Conservation (phyloP, 2,888 invertebrate genomes). For the Herminia tarsipennalis region DNA sequence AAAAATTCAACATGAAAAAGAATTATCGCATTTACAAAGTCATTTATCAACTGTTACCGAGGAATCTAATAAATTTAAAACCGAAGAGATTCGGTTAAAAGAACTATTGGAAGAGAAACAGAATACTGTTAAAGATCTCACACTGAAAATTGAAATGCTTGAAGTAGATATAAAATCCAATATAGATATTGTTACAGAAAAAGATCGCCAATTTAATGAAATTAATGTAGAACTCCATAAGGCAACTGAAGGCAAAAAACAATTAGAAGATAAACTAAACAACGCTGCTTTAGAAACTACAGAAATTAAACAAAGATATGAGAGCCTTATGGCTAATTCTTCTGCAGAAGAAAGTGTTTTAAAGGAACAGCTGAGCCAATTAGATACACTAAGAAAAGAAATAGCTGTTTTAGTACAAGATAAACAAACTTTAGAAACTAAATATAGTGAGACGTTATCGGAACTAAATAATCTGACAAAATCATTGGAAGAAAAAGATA, state of each 20-base stretch:
- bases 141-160: constrained; percentile 74
- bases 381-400: constrained; percentile 70
- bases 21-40: constrained; percentile 64
- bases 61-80: constrained; percentile 61
- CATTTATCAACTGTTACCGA: constrained; percentile 58
- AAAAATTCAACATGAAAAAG: constrained; percentile 71
- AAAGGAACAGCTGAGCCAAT: constrained; percentile 68
- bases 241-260: constrained; percentile 72
- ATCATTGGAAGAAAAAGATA: constrained; percentile 65
- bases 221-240: constrained; percentile 70
- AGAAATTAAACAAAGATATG: constrained; percentile 73
- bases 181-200: constrained; percentile 73
- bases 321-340: constrained; percentile 71
- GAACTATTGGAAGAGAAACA: constrained; percentile 70
- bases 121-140: constrained; percentile 69
- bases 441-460: constrained; percentile 55
- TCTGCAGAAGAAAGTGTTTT: constrained; percentile 73
- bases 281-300: constrained; percentile 65
- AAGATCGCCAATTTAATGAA: constrained; percentile 77
- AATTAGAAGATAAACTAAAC: constrained; percentile 79
- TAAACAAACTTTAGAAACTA: constrained; percentile 63
- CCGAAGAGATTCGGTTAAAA: constrained; percentile 59
- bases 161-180: constrained; percentile 79
- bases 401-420: constrained; percentile 64
- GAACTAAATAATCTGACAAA: constrained; percentile 62